phyloP scores from a whole-genome alignment of 2,888 invertebrate species.

The Lordiphosa andalusiaca region DNA sequence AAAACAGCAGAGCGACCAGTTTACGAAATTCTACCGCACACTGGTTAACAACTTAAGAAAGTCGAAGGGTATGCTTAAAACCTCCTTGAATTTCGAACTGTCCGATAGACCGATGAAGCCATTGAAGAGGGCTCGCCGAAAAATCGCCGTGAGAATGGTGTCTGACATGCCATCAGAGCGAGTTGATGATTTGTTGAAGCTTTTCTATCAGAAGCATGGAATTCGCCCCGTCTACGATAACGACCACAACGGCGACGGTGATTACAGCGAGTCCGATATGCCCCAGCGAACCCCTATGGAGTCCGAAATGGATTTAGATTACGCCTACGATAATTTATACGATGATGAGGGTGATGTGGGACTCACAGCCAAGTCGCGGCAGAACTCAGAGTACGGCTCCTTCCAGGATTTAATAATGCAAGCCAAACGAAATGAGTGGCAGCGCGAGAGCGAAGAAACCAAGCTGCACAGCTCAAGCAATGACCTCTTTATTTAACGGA shows the following conservation, averaged over 20 bases:
- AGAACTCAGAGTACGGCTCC: slow-evolving; percentile 67
- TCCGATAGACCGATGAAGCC: slow-evolving; percentile 46
- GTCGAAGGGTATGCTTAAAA: slow-evolving; percentile 57
- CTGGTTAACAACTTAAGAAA: slow-evolving; percentile 47
- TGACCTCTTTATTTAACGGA: slow-evolving; percentile 55
- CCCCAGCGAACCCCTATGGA: slow-evolving; percentile 15
- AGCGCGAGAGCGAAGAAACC: slow-evolving; percentile 63
- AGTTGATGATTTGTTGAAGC: slow-evolving; percentile 62
- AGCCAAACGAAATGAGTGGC: slow-evolving; percentile 64
- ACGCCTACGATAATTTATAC: slow-evolving; percentile 69
- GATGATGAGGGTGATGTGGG: slow-evolving; percentile 70
- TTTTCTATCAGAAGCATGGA: slow-evolving; percentile 61
- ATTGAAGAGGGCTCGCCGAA: slow-evolving; percentile 61
- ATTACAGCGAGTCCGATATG: slow-evolving; percentile 40
- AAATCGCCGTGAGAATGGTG: slow-evolving; percentile 70
- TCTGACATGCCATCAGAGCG: slow-evolving; percentile 69
- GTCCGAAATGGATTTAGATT: slow-evolving; percentile 49
- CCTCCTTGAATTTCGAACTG: slow-evolving; percentile 66
- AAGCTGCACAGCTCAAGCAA: slow-evolving; percentile 50
- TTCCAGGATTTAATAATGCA: slow-evolving; percentile 73
- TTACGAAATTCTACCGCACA: slow-evolving; percentile 46
- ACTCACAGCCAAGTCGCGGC: slow-evolving; percentile 55
- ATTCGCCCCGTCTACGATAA: slow-evolving; percentile 34
- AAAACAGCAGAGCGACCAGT: slow-evolving; percentile 21
- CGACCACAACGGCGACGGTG: slow-evolving; percentile 29